Percentiles rank a stretch among this genome's conserved stretches.
Evolutionary conservation across 2,797 vertebrate species (phyloP).

Genomic region (Falco biarmicus): DNA sequence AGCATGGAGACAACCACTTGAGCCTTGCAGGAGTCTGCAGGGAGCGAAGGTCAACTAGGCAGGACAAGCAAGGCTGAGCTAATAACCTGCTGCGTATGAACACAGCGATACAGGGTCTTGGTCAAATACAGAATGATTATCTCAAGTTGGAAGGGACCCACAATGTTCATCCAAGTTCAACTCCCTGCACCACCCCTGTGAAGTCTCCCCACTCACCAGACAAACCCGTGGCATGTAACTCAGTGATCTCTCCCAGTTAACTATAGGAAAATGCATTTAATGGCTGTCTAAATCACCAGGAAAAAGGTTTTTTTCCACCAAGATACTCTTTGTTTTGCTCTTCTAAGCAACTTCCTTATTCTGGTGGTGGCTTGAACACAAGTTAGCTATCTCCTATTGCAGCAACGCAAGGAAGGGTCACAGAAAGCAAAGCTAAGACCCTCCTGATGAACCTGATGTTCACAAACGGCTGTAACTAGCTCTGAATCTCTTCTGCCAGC

Average conservation of each 20-base stretch:
- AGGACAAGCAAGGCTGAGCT: background rate
- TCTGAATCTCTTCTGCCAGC: background rate
- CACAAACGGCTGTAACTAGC: background rate
- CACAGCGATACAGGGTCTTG: fast-evolving
- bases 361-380: background rate
- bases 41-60: background rate
- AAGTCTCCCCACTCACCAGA: fast-evolving
- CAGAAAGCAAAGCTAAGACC: background rate
- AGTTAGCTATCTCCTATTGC: background rate
- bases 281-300: background rate
- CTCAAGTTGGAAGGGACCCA: background rate
- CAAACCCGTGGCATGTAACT: background rate
- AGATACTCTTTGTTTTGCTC: background rate
- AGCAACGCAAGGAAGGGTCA: background rate
- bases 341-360: background rate
- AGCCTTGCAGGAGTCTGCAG: background rate
- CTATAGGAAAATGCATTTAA: background rate
- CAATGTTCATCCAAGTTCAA: background rate
- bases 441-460: background rate
- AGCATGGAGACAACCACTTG: fast-evolving
- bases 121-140: background rate
- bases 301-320: background rate
- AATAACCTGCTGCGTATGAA: background rate
- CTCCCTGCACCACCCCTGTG: background rate
- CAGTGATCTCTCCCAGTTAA: no score